Base-by-base conservation (phyloP, 2,113 vertebrate species). In the Eurypyga helias region DNA sequence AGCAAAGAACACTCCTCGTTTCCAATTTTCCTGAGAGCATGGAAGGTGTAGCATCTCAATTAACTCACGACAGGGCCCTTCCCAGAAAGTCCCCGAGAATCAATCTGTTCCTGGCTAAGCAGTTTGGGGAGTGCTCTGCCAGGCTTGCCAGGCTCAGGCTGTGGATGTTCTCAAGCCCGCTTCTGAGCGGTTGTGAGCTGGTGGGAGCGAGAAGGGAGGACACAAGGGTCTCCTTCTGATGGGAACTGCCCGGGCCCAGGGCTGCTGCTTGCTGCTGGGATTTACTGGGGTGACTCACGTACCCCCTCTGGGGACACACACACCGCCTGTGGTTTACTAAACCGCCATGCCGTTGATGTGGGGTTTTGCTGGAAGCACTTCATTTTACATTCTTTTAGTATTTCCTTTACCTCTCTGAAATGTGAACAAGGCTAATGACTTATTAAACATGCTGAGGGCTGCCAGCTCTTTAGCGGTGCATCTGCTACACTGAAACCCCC, bases 381-480 rank as follows among this genome's bases (percentile, higher is more conserved):
- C 33, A 52, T 85, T 29, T 43, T 66, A 54, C 51, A 36, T 34
- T 90, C 54, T 67, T 91, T 51, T 33, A 45, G 31, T 67, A 28
- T 66, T 92, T 72, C 81, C 79, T 65, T 55, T 88, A 89, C 73
- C 33, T 41, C 25, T 19, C 34, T 38, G 94, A 87, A 82, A 87
- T 69, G 78, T 20, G 70, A 82, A 29, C 48, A 77, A 89, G 49
- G 61, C 79, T 52, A 79, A 66, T 67, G 25, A 62, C 84, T 95
- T 96, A 49, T 23, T 81, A 29, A 89, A 57, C 60, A 7, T 36
- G 69, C 52, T 48, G n/a, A 49, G 13, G 24, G 5, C 16, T 55
- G 41, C 85, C 75, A 48, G 31, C 82, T 85, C 58, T 87, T 69
- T 41, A 62, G 84, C 83, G 75, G 60, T 54, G 17, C 16, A 26